Conservation (phyloP, 2,888 invertebrate species). For the Thymelicus sylvestris region DNA sequence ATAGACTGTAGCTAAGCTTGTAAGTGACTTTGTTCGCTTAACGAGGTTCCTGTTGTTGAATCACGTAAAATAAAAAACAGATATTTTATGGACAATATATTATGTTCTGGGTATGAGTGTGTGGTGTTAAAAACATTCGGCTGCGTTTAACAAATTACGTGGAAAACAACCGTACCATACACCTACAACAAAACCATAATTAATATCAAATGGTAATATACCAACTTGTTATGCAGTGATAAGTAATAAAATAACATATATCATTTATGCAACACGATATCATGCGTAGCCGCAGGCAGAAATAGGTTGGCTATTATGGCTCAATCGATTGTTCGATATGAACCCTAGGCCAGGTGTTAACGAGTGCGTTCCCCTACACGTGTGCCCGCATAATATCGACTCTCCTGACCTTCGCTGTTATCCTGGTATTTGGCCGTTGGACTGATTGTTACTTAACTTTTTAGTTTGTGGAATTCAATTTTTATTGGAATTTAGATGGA, state of each 20-base stretch:
- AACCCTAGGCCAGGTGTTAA: constrained; percentile 30
- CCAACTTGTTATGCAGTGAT: neutral
- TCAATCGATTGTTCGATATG: constrained; percentile 25
- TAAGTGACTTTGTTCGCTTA: no score
- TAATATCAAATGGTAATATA: constrained; percentile 8
- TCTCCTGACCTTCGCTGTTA: constrained; percentile 6
- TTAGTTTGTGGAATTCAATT: no score
- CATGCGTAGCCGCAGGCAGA: constrained; percentile 23
- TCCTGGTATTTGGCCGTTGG: constrained; percentile 14
- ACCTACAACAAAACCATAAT: neutral
- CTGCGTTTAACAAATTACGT: no score
- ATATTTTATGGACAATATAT: no score
- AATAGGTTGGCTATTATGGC: constrained; percentile 20
- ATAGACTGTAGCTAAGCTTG: no score
- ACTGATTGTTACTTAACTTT: no score
- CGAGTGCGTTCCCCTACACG: constrained; percentile 13
- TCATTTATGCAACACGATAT: constrained; percentile 18
- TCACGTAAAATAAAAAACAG: no score
- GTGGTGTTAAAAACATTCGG: no score
- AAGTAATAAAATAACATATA: neutral
- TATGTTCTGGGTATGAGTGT: no score
- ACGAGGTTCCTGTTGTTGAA: no score
- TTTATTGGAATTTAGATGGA: no score
- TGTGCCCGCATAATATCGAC: neutral
- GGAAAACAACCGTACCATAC: neutral